Evolutionary conservation across 2,797 vertebrate genomes (phyloP), one percentile per base, ranked within the genome.

Genomic region (Propithecus deckenii): DNA sequence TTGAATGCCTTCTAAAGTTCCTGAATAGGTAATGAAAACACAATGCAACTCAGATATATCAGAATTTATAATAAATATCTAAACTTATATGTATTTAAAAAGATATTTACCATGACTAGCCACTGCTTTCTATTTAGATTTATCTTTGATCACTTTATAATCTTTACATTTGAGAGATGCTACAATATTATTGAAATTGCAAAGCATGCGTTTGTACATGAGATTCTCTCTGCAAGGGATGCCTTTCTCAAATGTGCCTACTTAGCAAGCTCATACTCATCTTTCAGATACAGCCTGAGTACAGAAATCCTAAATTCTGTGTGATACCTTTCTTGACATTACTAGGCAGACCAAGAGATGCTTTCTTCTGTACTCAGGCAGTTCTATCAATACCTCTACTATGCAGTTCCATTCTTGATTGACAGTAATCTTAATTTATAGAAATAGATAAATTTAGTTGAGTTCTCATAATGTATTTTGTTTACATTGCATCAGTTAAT

Each of bases 151-250:
- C 10, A 59, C 41, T 91, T 74, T 48, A 32, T 7, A 74, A 10
- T 41, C 80, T 93, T 96, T 78, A 48, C 32, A 83, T 78, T 61
- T 86, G 75, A 88, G 79, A 94, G 72, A 80, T 72, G 41, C 32
- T 94, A 7, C 38, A 67, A 35, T 48, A 67, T 48, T 93, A 74
- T 22, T 79, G 41, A 95, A 95, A 96, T 69, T 41, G 11, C 41
- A 91, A 83, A 86, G 9, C 71, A 91, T 41, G 80, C 15, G 2
- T 74, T 91, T 84, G 28, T 28, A n/a, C 18, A 81, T 41, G n/a
- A 50, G 6, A 12, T 61, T 14, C 52, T 35, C 20, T 52, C 13
- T 75, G 7, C 48, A 46, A 35, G 25, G 17, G 72, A 81, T 67
- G 59, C 13, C 57, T 92, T 96, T 65, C 7, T 35, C 59, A 88